Evolutionary conservation across 2,888 invertebrate species (phyloP).

Genomic region (Alcis repandata): DNA sequence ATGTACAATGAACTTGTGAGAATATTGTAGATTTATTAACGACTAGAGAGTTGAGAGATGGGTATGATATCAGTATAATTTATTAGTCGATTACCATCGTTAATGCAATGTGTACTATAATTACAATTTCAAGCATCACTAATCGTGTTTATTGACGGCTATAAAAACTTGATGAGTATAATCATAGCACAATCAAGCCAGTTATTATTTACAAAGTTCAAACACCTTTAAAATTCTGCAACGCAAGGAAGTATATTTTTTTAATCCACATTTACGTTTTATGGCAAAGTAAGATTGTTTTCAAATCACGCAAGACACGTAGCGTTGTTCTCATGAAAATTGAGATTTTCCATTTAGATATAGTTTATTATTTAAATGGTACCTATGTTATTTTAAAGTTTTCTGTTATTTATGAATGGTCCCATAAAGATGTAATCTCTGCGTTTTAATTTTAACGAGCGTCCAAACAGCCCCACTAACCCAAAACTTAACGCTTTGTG

Average conservation of each 20-base stretch:
- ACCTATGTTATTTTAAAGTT: neutral
- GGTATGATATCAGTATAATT: slow-evolving; percentile 41
- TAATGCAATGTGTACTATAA: slow-evolving; percentile 36
- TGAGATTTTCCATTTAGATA: neutral
- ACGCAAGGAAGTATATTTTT: too few relatives aligned
- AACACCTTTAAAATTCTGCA: slow-evolving; percentile 9
- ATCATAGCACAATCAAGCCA: slow-evolving; percentile 10
- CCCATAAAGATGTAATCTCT: slow-evolving; percentile 20
- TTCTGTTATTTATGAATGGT: slow-evolving; percentile 20
- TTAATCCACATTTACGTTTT: too few relatives aligned
- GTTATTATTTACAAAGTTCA: slow-evolving; percentile 6
- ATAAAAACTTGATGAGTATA: slow-evolving; percentile 30
- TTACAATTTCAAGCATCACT: slow-evolving; percentile 41
- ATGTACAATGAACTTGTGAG: slow-evolving; percentile 42
- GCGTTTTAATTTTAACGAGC: slow-evolving; percentile 38
- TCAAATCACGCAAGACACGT: too few relatives aligned
- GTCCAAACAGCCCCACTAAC: slow-evolving; percentile 32
- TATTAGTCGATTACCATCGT: slow-evolving; percentile 32
- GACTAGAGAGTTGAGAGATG: slow-evolving; percentile 43
- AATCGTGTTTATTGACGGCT: slow-evolving; percentile 35
- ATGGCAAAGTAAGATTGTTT: too few relatives aligned
- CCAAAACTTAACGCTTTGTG: slow-evolving; percentile 30
- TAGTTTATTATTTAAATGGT: neutral
- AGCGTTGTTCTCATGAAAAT: too few relatives aligned
- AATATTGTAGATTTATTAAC: slow-evolving; percentile 33